A percentile compares a stretch with the other conserved stretches of the same genome.
These are phyloP conservation scores for Drosophila putrida DNA, from an alignment of 2,888 invertebrate species.

Conservation along the genomic window DNA sequence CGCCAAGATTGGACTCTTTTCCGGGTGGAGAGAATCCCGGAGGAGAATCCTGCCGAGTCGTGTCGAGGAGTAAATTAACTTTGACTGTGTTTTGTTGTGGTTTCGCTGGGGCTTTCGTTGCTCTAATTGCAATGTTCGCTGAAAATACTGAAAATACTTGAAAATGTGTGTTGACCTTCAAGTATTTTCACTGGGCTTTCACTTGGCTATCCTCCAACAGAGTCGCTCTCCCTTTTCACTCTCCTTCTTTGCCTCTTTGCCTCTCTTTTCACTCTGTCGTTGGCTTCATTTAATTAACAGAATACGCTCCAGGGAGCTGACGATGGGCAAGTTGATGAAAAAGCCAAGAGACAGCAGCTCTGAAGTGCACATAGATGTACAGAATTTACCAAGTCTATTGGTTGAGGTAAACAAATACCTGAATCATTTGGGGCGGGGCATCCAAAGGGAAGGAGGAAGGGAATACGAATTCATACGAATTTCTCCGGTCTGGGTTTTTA, in stretches of 20 bases:
- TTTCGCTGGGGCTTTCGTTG: constrained; percentile 34
- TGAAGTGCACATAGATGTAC: constrained; percentile 21
- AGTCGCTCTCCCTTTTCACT: not conserved
- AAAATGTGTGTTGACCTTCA: constrained; percentile 72
- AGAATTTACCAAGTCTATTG: constrained; percentile 15
- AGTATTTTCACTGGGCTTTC: constrained; percentile 52
- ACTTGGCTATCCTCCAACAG: constrained; percentile 7
- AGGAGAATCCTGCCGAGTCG: constrained; percentile 7
- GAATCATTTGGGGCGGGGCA: not conserved
- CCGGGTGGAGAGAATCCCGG: not conserved
- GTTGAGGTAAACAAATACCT: constrained; percentile 14
- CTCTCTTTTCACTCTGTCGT: constrained; percentile 1
- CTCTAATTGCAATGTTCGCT: constrained; percentile 60
- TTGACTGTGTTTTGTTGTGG: constrained; percentile 56
- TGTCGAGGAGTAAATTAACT: constrained; percentile 70
- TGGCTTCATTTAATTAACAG: constrained; percentile 71
- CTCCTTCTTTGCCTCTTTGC: not conserved
- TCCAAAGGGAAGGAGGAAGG: not conserved
- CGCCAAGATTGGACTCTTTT: constrained; percentile 25
- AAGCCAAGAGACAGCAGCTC: constrained; percentile 12
- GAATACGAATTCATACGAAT: constrained; percentile 14
- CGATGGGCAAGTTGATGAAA: not conserved
- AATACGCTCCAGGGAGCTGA: constrained; percentile 16
- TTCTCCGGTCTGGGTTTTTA: constrained; percentile 39
- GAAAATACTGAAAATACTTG: constrained; percentile 66